These are phyloP conservation scores for Zaprionus taronus DNA, from an alignment of 1,140 invertebrate genomes.

Conservation along the genomic window DNA sequence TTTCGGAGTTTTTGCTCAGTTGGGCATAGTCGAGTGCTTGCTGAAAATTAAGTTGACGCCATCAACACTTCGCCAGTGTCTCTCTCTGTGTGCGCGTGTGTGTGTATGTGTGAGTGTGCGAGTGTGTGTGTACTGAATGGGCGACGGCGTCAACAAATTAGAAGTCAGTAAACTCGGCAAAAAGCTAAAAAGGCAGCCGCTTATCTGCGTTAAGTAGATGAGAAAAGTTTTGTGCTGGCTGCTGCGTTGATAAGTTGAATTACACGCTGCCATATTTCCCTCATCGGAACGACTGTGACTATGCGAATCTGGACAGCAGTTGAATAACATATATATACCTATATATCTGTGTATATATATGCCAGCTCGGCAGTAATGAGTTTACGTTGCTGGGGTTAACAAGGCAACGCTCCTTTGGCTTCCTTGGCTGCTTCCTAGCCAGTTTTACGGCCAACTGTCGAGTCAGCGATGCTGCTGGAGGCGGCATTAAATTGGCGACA, in stretches of 20 bases:
- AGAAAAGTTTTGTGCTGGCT: slow-evolving; percentile 77
- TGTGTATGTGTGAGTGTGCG: slow-evolving; percentile 18
- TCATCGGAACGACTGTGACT: slow-evolving; percentile 43
- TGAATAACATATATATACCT: slow-evolving; percentile 4
- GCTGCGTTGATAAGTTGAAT: slow-evolving; percentile 79
- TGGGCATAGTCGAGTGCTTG: slow-evolving; percentile 54
- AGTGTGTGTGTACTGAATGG: slow-evolving; percentile 30
- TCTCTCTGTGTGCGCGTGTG: slow-evolving; percentile 25
- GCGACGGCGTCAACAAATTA: slow-evolving; percentile 64
- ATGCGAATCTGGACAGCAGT: slow-evolving; percentile 28
- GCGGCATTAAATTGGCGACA: slow-evolving; percentile 70
- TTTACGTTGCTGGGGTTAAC: slow-evolving; percentile 57
- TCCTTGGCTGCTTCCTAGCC: slow-evolving; percentile 15
- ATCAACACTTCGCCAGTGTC: slow-evolving; percentile 70
- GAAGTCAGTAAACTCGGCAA: slow-evolving; percentile 72
- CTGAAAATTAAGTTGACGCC: slow-evolving; percentile 81
- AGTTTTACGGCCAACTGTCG: slow-evolving; percentile 58
- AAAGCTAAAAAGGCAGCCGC: slow-evolving; percentile 61
- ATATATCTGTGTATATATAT: neutral
- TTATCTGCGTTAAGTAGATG: slow-evolving; percentile 82
- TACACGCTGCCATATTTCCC: slow-evolving; percentile 67
- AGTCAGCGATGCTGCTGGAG: slow-evolving; percentile 33
- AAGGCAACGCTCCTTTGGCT: slow-evolving; percentile 34
- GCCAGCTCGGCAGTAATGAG: slow-evolving; percentile 59
- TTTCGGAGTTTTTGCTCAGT: slow-evolving; percentile 55